These are phyloP conservation scores for Grus americana DNA, from an alignment of 2,113 vertebrate species.

Conservation along the genomic window DNA sequence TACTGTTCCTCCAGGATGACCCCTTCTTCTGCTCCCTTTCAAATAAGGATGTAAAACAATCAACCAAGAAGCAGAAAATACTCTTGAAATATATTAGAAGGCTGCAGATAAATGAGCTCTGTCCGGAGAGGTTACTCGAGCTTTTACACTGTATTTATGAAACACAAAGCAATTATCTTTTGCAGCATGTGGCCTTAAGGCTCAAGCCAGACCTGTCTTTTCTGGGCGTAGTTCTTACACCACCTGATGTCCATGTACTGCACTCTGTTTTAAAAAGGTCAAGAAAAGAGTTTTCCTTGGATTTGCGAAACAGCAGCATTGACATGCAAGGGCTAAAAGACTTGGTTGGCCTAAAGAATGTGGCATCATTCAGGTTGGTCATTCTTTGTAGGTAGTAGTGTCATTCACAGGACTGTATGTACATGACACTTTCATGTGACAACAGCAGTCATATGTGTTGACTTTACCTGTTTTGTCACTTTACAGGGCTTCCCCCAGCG, in stretches of 20 bases:
- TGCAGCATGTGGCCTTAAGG: constrained; percentile 71
- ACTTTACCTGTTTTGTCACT: background rate
- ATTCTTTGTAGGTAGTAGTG: background rate
- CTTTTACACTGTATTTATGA: constrained; percentile 85
- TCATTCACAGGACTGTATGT: background rate
- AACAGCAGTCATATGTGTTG: background rate
- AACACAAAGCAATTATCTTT: constrained; percentile 62
- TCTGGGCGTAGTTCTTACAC: constrained; percentile 75
- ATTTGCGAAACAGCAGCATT: constrained; percentile 82
- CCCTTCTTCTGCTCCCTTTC: constrained; percentile 35
- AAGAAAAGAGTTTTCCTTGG: constrained; percentile 77
- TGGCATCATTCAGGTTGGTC: constrained; percentile 84
- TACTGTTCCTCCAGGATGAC: constrained; percentile 77
- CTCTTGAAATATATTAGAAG: constrained; percentile 75
- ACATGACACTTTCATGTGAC: background rate
- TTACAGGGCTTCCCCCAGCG: constrained; percentile 84
- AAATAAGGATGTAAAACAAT: background rate
- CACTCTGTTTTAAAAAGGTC: constrained; percentile 71
- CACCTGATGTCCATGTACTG: constrained; percentile 79
- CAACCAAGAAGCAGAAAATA: constrained; percentile 74
- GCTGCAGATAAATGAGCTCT: constrained; percentile 70
- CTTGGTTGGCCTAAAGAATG: constrained; percentile 78
- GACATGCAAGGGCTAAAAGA: constrained; percentile 78
- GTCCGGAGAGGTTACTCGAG: constrained; percentile 80
- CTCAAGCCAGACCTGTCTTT: constrained; percentile 81